Evolutionary conservation across 2,888 invertebrate genomes (phyloP).

Genomic region (Mythimna ferrago): DNA sequence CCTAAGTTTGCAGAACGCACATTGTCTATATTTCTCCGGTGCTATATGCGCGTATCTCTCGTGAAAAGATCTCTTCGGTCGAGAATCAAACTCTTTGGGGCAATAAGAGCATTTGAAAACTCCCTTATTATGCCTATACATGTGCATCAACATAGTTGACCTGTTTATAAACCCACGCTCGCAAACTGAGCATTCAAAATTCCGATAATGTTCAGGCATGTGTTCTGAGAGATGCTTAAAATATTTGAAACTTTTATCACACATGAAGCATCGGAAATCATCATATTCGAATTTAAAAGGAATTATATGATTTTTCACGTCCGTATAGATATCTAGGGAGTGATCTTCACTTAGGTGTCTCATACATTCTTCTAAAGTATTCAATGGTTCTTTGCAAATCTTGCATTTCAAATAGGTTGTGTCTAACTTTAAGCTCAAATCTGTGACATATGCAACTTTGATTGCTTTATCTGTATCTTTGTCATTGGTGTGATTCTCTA

Average conservation of each 20-base stretch:
- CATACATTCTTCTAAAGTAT: constrained; percentile 69
- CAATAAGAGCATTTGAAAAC: constrained; percentile 68
- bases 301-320: constrained; percentile 77
- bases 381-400: constrained; percentile 66
- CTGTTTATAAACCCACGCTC: constrained; percentile 73
- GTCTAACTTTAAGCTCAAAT: constrained; percentile 75
- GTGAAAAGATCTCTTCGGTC: neutral
- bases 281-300: constrained; percentile 68
- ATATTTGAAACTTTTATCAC: constrained; percentile 13
- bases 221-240: constrained; percentile 34
- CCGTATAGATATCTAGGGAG: constrained; percentile 66
- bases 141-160: constrained; percentile 65
- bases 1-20: constrained; percentile 5
- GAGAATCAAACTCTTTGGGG: constrained; percentile 20
- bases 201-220: constrained; percentile 63
- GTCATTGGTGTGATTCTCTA: constrained; percentile 59
- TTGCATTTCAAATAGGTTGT: constrained; percentile 75
- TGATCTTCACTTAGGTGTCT: constrained; percentile 73
- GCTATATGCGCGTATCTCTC: constrained; percentile 5
- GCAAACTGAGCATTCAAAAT: constrained; percentile 75
- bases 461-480: constrained; percentile 52
- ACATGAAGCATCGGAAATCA: constrained; percentile 10
- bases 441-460: constrained; percentile 60
- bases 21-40: neutral
- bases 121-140: constrained; percentile 69